Percentiles rank a stretch among this genome's conserved stretches.
phyloP scores from a whole-genome alignment of 2,797 vertebrate species.

The Centroberyx gerrardi region DNA sequence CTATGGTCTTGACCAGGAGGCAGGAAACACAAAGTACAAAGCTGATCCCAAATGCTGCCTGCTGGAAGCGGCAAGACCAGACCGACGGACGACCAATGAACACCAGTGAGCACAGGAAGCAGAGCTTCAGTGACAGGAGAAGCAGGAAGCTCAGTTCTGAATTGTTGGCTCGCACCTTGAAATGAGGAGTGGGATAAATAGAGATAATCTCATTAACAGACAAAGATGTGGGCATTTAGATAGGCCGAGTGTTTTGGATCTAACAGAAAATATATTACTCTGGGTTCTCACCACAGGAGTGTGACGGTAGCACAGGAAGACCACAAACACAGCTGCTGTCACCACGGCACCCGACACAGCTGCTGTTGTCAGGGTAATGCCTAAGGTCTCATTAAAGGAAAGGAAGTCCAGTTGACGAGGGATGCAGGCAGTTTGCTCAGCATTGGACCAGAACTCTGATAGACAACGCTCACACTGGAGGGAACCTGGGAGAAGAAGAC shows the following conservation, averaged over 20 bases:
- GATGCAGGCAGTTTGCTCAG: constrained; percentile 73
- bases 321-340: constrained; percentile 77
- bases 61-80: constrained; percentile 74
- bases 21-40: constrained; percentile 78
- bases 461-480: constrained; percentile 78
- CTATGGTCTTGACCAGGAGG: constrained; percentile 79
- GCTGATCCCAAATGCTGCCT: constrained; percentile 79
- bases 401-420: constrained; percentile 82
- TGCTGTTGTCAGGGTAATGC: constrained; percentile 76
- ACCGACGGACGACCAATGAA: constrained; percentile 78
- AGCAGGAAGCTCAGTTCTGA: constrained; percentile 84
- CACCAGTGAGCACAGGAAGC: constrained; percentile 81
- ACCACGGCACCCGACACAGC: constrained; percentile 74
- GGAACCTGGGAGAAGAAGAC: constrained; percentile 66
- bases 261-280: neutral
- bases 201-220: too few relatives aligned
- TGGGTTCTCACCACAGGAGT: constrained; percentile 80
- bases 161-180: constrained; percentile 82
- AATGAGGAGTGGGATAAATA: constrained; percentile 5
- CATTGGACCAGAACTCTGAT: constrained; percentile 82
- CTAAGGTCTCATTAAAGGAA: constrained; percentile 82
- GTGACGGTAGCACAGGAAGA: constrained; percentile 80
- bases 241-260: too few relatives aligned
- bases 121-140: constrained; percentile 80
- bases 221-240: constrained; percentile 9